Percentiles rank a stretch among this genome's conserved stretches.
These are phyloP conservation scores for Cassiopea andromeda DNA, from an alignment of 30 jellyfish, hydroid and myxozoan species.

Conservation along the genomic window DNA sequence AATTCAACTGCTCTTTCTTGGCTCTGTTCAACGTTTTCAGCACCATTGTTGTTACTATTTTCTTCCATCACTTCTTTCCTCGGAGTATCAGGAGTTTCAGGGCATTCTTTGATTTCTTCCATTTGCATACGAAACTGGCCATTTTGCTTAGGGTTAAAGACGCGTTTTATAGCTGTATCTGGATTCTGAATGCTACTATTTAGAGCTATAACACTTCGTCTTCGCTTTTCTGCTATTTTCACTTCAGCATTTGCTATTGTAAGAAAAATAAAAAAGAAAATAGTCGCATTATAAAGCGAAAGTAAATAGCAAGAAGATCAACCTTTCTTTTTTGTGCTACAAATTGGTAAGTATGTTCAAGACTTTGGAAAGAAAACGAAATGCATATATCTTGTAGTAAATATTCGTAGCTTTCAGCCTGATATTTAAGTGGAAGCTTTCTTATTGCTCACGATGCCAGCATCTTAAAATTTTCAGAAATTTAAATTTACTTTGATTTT, in stretches of 20 bases:
- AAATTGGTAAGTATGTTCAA: no score
- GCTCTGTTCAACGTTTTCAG: not conserved
- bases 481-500: no score
- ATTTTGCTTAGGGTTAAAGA: not conserved
- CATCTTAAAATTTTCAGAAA: no score
- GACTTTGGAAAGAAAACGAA: no score
- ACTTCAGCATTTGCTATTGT: conserved; percentile 46
- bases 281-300: no score
- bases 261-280: not conserved
- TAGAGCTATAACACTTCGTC: conserved; percentile 34
- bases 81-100: not conserved
- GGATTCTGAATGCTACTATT: conserved; percentile 16
- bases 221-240: conserved; percentile 27
- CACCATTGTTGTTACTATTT: not conserved
- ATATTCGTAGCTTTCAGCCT: no score
- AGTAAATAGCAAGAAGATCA: no score
- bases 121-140: conserved; percentile 22
- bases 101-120: conserved; percentile 33
- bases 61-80: not conserved
- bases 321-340: no score
- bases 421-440: no score
- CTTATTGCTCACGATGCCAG: no score
- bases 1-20: conserved; percentile 17
- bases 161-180: not conserved
- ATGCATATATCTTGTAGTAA: no score